phyloP scores from a whole-genome alignment of 2,888 invertebrate species.

The Caenorhabditis macrosperma region DNA sequence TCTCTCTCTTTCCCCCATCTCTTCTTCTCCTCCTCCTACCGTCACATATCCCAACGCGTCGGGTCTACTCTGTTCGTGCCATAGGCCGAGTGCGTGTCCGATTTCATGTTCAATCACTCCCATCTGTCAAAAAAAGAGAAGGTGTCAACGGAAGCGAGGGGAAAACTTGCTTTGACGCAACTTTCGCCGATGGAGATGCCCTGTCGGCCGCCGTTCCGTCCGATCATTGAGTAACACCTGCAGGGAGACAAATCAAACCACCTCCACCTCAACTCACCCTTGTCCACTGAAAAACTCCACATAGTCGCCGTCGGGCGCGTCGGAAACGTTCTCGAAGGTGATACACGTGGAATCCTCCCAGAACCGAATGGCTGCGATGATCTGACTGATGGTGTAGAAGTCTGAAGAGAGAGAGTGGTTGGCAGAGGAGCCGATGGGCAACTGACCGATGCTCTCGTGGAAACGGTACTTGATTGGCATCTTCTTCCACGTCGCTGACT shows the following conservation, averaged over 20 bases:
- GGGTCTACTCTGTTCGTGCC: slow-evolving; percentile 80
- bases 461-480: slow-evolving; percentile 76
- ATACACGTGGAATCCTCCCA: slow-evolving; percentile 79
- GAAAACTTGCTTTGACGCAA: slow-evolving; percentile 74
- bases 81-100: slow-evolving; percentile 78
- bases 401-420: slow-evolving; percentile 65
- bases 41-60: slow-evolving; percentile 72
- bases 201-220: slow-evolving; percentile 79
- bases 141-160: background rate
- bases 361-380: slow-evolving; percentile 74
- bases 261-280: slow-evolving; percentile 71
- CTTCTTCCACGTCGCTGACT: slow-evolving; percentile 72
- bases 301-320: slow-evolving; percentile 69
- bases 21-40: slow-evolving; percentile 25
- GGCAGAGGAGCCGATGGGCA: too few species aligned
- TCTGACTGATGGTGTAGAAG: slow-evolving; percentile 76
- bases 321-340: slow-evolving; percentile 71
- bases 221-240: slow-evolving; percentile 80
- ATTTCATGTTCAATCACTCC: slow-evolving; percentile 80
- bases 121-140: slow-evolving; percentile 64
- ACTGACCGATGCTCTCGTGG: slow-evolving; percentile 76
- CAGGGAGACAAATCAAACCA: background rate
- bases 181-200: slow-evolving; percentile 79
- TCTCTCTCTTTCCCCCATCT: background rate
- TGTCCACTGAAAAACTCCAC: slow-evolving; percentile 79